Base-by-base conservation (phyloP, 2,797 vertebrate genomes). In the Sebastolobus altivelis region DNA sequence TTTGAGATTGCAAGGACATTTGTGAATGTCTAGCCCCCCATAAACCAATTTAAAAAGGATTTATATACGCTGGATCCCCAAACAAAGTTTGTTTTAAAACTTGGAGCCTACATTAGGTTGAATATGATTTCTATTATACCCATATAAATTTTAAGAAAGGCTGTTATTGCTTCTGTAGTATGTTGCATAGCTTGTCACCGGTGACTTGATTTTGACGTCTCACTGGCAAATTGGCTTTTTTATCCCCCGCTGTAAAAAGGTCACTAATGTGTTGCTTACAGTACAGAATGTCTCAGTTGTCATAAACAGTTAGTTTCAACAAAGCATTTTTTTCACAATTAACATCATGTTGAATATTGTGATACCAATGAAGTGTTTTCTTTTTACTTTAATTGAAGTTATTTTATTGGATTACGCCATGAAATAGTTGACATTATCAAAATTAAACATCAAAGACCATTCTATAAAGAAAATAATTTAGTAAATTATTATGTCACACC, bases 41-140 rank as follows among this genome's bases (percentile, higher is more conserved):
- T 88, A 83, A 87, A 88, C 75, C 84, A 83, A 87, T 88, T 87
- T 77, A 62, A 90, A 89, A 91, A 92, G 82, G 85, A 93, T 91
- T 93, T 93, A 91, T 92, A 91, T 87, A 84, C 2, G 90, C 90
- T 92, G 93, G 90, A 93, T 87, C 91, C 90, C 92, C 86, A 88
- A 90, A 90, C 88, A 92, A 95, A 94, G 95, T 95, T 96, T 95
- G 95, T 96, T 96, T 95, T 96, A 96, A 95, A 95, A 96, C 95
- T 95, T 95, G 90, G 93, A 95, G 84, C 93, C 94, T 94, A 94
- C 94, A 94, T 94, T 95, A 94, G 94, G 94, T 95, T 91, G 67
- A 89, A 90, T 90, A 94, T 93, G 86, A 93, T 92, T 94, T 92
- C 59, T 87, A 75, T 87, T 81, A 83, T 75, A 65, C 82, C 81